These are phyloP conservation scores for Dilophus febrilis DNA, from an alignment of 2,888 invertebrate genomes.

Conservation along the genomic window DNA sequence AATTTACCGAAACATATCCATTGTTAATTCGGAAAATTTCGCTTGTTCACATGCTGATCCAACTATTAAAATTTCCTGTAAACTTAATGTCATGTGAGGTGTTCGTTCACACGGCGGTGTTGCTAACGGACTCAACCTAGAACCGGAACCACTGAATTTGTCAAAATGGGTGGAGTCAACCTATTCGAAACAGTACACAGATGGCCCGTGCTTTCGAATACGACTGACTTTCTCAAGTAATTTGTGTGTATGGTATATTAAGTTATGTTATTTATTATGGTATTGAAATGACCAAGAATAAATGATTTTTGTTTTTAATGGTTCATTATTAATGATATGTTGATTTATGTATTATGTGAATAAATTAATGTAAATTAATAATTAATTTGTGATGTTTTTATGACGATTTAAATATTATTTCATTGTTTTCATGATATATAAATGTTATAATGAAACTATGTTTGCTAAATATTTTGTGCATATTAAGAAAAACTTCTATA, in stretches of 20 bases:
- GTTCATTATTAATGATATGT: too few species aligned
- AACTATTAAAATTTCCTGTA: slow-evolving; percentile 87
- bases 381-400: too few species aligned
- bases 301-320: too few species aligned
- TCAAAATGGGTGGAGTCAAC: slow-evolving; percentile 24
- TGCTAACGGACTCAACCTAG: slow-evolving; percentile 61
- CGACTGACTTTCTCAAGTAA: slow-evolving; percentile 11
- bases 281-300: too few species aligned
- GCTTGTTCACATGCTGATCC: slow-evolving; percentile 89
- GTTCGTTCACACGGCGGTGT: slow-evolving; percentile 79
- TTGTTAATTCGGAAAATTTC: slow-evolving; percentile 88
- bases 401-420: too few species aligned
- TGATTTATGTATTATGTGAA: too few species aligned
- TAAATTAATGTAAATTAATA: too few species aligned
- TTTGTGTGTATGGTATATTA: neutral
- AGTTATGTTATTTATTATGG: neutral
- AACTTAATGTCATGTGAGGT: slow-evolving; percentile 65
- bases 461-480: too few species aligned
- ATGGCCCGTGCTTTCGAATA: slow-evolving; percentile 33
- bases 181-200: slow-evolving; percentile 25
- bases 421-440: too few species aligned
- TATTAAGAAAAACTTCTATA: too few species aligned
- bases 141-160: slow-evolving; percentile 30
- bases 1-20: slow-evolving; percentile 79
- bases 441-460: too few species aligned